Base-by-base conservation (phyloP, 2,113 vertebrate genomes). In the Drymodes brunneopygia region DNA sequence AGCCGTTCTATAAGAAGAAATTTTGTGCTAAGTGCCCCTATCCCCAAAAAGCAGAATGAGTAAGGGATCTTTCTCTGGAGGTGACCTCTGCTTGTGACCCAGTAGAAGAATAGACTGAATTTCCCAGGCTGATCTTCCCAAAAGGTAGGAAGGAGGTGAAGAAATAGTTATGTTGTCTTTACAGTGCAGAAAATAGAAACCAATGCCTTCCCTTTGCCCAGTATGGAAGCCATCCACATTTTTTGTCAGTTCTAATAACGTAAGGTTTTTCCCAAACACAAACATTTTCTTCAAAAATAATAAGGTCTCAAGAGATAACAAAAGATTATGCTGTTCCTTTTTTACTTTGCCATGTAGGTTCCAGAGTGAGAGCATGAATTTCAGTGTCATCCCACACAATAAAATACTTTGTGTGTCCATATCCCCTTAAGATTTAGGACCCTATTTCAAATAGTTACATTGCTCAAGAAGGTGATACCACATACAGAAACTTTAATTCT, bases 401-500 rank as follows among this genome's bases (percentile, higher is more conserved):
- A 80, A 88, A 78, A 77, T 73, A 87, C 18, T 91, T 54, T 92
- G 42, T 90, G 56, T 84, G 42, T 9, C 88, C 23, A 74, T 87
- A 96, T 86, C 27, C 89, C 87, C 75, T 80, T 73, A 97, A 95
- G 94, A 97, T 97, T 96, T 96, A 98, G 95, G 80, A 94, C 74
- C 75, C 65, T 90, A 96, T 96, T 97, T 97, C 71, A 97, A 95
- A 97, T 66, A 93, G 78, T 92, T 95, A 95, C 97, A 97, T 97
- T 97, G 69, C 51, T 67, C 40, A 40, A 61, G 85, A 98, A 97
- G 78, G 77, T 95, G 88, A 96, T 94, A 56, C 45, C 94, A 87
- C 92, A 93, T 86, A 96, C 16, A 11, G 78, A 96, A 92, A 94
- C 31, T 35, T 95, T 96, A 98, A 98, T 98, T 98, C 88, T 95